These are phyloP conservation scores for Acinonyx jubatus DNA, from an alignment of 2,113 vertebrate genomes.

Conservation along the genomic window DNA sequence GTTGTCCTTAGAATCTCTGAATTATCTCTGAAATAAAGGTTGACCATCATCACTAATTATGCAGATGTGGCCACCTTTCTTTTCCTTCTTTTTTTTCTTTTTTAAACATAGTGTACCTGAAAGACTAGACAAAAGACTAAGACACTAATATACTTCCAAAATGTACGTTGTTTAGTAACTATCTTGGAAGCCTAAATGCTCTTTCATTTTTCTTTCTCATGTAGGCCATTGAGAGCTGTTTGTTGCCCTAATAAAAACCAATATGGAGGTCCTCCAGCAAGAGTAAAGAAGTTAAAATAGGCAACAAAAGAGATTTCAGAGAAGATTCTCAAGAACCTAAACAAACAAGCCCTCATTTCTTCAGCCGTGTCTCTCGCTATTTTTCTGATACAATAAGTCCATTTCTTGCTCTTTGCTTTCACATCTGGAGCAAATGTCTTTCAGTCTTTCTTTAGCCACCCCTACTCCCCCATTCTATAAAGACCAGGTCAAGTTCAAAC, in stretches of 20 bases:
- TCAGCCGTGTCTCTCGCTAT: background rate
- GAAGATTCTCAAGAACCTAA: background rate
- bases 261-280: background rate
- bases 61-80: background rate
- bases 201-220: background rate
- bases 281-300: background rate
- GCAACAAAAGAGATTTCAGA: background rate
- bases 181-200: background rate
- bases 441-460: background rate
- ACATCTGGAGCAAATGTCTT: background rate
- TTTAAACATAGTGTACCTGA: background rate
- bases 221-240: background rate
- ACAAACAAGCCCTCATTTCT: background rate
- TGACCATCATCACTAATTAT: background rate
- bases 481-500: background rate
- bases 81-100: background rate
- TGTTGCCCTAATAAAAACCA: slow-evolving; percentile 1
- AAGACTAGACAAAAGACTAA: background rate
- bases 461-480: background rate
- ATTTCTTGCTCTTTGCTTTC: background rate
- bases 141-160: background rate
- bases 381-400: background rate
- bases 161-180: background rate
- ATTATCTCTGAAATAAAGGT: background rate
- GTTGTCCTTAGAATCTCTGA: background rate